Base-by-base conservation (phyloP, 2,797 vertebrate genomes). In the Arctocebus calabarensis region DNA sequence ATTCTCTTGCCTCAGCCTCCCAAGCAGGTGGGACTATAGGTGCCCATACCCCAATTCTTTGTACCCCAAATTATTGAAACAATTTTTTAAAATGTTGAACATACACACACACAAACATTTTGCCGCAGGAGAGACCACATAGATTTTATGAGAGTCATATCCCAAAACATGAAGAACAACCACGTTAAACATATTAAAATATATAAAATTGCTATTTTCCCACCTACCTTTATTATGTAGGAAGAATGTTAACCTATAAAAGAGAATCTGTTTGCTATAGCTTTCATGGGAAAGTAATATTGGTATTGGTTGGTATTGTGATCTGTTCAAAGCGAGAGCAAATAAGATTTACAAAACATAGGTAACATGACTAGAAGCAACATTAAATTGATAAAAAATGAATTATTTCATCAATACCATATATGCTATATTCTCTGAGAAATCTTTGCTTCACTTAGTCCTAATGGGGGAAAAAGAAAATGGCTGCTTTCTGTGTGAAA, bases 271-370 rank as follows among this genome's bases (percentile, higher is more conserved):
- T 19, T 93, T 84, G 29, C 23, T 90, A 8, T 55, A 37, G n/a
- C 79, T 81, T 34, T 90, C 74, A 23, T 37, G 66, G 23, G 45
- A 89, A 91, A 62, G 57, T 68, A 89, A n/a, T 74, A 62, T 17
- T n/a, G n/a, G n/a, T n/a, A n/a, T n/a, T n/a, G n/a, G 71, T 71
- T 48, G 37, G 22, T 57, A 78, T 27, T 85, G 14, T 59, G 27
- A 91, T 37, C 75, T 79, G 45, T 48, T 94, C 82, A 71, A 91
- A 70, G 48, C 62, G 48, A 61, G 27, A 73, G 40, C 82, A 91
- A 77, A 20, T 89, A 86, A 91, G 27, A 12, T 57, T 93, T 93
- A 85, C 34, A n/a, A 23, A 34, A 27, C 29, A 57, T 29, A 45
- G 48, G 12, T 52, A 16, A 52, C 17, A 4, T 43, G 57, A 32